Evolutionary conservation across 2,113 vertebrate species (phyloP).

Genomic region (Strigops habroptila): DNA sequence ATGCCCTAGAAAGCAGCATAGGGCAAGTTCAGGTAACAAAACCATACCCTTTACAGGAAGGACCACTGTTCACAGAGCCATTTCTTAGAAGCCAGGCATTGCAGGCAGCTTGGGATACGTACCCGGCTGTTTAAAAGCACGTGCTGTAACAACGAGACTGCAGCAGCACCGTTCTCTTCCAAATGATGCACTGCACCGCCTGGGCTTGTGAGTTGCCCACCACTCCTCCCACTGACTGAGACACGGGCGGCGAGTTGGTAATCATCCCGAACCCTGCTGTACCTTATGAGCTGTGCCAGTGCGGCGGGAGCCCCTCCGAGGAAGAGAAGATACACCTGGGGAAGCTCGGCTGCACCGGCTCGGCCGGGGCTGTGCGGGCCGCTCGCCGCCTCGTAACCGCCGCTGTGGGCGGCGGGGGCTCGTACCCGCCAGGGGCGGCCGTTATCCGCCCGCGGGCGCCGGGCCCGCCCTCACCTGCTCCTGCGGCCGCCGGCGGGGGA

Average conservation of each 20-base stretch:
- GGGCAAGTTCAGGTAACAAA: background rate
- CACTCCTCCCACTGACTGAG: background rate
- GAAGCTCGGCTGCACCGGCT: background rate
- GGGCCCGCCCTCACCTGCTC: constrained; percentile 56
- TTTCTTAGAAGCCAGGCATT: background rate
- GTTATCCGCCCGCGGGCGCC: background rate
- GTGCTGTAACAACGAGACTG: background rate
- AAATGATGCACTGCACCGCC: background rate
- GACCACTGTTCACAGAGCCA: background rate
- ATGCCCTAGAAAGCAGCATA: background rate
- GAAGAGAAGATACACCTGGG: background rate
- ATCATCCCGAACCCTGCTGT: background rate
- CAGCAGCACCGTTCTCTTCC: background rate
- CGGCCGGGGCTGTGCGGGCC: background rate
- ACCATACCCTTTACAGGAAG: background rate
- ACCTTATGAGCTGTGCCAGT: background rate
- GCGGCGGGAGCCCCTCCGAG: background rate
- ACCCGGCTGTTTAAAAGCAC: background rate
- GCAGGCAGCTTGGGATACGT: background rate
- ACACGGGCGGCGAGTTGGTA: background rate
- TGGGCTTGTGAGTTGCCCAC: background rate
- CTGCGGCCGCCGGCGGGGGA: background rate
- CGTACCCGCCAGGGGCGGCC: background rate
- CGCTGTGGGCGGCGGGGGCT: background rate
- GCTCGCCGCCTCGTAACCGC: background rate